phyloP scores from a whole-genome alignment of 2,113 vertebrate species.

The Mirounga angustirostris region DNA sequence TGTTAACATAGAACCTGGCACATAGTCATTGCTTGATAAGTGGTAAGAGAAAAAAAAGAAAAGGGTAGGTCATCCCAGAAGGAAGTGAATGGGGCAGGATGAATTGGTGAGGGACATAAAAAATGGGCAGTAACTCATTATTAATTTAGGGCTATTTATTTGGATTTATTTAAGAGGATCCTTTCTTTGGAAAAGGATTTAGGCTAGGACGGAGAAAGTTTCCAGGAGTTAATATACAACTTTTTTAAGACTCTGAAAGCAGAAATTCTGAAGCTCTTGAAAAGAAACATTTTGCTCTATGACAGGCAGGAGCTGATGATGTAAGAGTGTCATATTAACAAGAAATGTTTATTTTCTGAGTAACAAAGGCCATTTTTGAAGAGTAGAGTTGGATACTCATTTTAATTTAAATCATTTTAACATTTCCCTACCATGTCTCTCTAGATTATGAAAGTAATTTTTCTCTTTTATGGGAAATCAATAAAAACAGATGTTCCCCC shows the following conservation, averaged over 20 bases:
- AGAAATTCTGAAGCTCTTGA: conserved; percentile 19
- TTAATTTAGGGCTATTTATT: not conserved
- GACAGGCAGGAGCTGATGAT: not conserved
- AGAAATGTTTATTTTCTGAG: conserved; percentile 23
- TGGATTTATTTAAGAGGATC: not conserved
- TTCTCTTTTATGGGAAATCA: conserved; percentile 63
- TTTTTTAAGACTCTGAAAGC: not conserved
- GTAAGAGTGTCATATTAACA: not conserved
- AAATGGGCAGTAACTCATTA: not conserved
- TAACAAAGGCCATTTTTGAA: not conserved
- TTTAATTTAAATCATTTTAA: conserved; percentile 63
- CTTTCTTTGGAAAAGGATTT: conserved; percentile 11
- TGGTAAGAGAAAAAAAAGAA: not conserved
- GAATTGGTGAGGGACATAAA: not conserved
- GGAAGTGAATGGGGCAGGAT: not conserved
- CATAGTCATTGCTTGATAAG: not conserved
- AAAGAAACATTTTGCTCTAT: not conserved
- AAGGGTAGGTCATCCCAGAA: not conserved
- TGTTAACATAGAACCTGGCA: not conserved
- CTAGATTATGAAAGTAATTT: conserved; percentile 68
- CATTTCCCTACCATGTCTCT: conserved; percentile 35
- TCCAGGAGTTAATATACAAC: not conserved
- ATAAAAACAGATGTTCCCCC: conserved; percentile 53
- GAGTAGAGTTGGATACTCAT: not conserved
- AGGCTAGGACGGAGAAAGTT: not conserved